These are phyloP conservation scores for Danio kyathit DNA, from an alignment of 2,797 vertebrate species.

Conservation along the genomic window DNA sequence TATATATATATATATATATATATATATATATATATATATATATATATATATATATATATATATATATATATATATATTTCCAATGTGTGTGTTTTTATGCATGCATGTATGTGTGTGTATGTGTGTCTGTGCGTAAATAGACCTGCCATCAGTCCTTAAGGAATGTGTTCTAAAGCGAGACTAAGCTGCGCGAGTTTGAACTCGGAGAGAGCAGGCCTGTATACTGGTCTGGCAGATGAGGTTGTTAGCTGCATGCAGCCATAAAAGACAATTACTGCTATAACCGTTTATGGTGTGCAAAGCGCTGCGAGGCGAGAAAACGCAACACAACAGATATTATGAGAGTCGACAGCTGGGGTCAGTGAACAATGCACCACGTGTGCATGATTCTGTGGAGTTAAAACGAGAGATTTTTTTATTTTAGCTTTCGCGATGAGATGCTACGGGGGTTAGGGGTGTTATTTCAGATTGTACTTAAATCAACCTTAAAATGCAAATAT, in stretches of 20 bases:
- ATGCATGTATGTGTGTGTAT: no score
- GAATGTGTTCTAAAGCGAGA: conserved; percentile 6
- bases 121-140: neutral
- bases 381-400: conserved; percentile 35
- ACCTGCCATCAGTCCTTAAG: neutral
- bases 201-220: neutral
- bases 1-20: no score
- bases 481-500: neutral
- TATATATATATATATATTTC: no score
- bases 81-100: no score
- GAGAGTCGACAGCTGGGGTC: conserved; percentile 72
- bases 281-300: conserved; percentile 88
- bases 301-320: conserved; percentile 66
- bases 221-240: conserved; percentile 63
- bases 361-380: conserved; percentile 28
- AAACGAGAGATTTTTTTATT: neutral
- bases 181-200: conserved; percentile 43
- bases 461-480: neutral
- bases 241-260: conserved; percentile 74
- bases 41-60: no score
- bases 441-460: no score
- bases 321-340: conserved; percentile 74
- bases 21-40: no score
- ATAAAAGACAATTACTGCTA: conserved; percentile 89
- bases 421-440: neutral